A percentile compares a stretch with the other conserved stretches of the same genome.
These are phyloP conservation scores for Seriola quinqueradiata DNA, from an alignment of 2,113 vertebrate species.

Conservation along the genomic window DNA sequence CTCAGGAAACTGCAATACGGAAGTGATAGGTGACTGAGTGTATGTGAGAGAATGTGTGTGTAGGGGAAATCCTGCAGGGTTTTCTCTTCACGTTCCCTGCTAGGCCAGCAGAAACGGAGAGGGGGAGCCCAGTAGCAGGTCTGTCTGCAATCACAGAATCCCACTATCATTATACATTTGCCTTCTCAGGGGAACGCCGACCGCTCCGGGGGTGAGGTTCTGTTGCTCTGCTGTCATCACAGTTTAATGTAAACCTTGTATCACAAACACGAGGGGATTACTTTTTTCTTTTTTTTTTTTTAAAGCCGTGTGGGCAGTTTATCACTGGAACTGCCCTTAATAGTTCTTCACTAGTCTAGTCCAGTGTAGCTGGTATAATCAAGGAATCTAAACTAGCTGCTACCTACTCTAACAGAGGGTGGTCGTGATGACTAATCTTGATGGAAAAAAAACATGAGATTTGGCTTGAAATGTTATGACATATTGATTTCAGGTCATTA, in stretches of 20 bases:
- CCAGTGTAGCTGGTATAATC: neutral
- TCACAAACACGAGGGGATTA: slow-evolving; percentile 10
- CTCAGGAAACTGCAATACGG: slow-evolving; percentile 59
- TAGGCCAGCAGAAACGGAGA: slow-evolving; percentile 57
- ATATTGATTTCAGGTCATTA: neutral
- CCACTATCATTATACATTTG: slow-evolving; percentile 58
- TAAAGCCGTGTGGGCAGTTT: slow-evolving; percentile 9
- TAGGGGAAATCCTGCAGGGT: slow-evolving; percentile 68
- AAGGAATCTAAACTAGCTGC: neutral
- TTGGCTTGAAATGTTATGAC: neutral
- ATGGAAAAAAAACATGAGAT: neutral
- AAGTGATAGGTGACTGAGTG: slow-evolving; percentile 38
- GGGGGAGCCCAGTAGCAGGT: slow-evolving; percentile 40
- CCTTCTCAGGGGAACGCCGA: slow-evolving; percentile 37
- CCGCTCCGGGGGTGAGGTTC: slow-evolving; percentile 28
- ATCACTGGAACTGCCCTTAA: neutral
- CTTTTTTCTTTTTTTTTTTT: slow-evolving; percentile 2
- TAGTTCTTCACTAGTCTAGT: neutral
- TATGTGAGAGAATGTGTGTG: slow-evolving; percentile 13
- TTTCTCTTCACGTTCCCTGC: slow-evolving; percentile 60
- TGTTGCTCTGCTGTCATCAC: slow-evolving; percentile 54
- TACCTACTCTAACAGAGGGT: neutral
- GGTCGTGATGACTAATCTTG: neutral
- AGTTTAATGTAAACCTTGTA: slow-evolving; percentile 50
- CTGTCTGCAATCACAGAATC: slow-evolving; percentile 56